Evolutionary conservation across 1,140 invertebrate genomes (phyloP), one percentile per base, ranked within the genome.

Genomic region (Lysiphlebus fabarum): DNA sequence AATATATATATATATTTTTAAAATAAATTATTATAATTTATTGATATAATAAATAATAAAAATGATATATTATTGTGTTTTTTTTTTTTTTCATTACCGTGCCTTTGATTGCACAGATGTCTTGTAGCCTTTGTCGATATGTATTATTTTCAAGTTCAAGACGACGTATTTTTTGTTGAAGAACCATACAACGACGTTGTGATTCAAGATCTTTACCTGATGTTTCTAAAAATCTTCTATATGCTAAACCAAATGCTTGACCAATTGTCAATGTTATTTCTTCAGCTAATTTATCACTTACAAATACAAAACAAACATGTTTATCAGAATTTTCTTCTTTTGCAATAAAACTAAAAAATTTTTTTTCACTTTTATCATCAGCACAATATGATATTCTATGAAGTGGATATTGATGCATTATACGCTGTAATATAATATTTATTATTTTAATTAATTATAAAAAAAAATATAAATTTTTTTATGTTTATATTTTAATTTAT

Each of bases 311-410:
- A 74, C 95, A 98, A 69, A 89, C 90, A 72, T 98, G 95, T 65
- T 86, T 87, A 65, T 96, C 93, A 48, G 86, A 84, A 14, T 84
- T 83, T 7, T 87, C 86, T 65, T 92, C 91, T 82, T 97, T 98
- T 38, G 94, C 95, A 67, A 98, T 97, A 76, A 98, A 98, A 69
- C 89, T 91, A 79, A 98, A 97, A 81, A 96, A 97, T 67, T 93
- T 92, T 72, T 97, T 98, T 56, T 96, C 95, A 43, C 93, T 92
- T 76, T 98, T 98, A 76, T 98, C 96, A 75, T 98, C 95, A 6
- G 96, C 95, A 81, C 96, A 98, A 78, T 98, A 98, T 0, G 94
- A 97, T 78, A 98, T 98, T 75, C 94, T 86, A 76, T 98, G 95
- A n/a, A 98, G 78, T 1, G 95, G 95, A 77, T 96, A 98, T 75